These are phyloP conservation scores for Colistium nudipinnis DNA, from an alignment of 2,113 vertebrate genomes.

Conservation along the genomic window DNA sequence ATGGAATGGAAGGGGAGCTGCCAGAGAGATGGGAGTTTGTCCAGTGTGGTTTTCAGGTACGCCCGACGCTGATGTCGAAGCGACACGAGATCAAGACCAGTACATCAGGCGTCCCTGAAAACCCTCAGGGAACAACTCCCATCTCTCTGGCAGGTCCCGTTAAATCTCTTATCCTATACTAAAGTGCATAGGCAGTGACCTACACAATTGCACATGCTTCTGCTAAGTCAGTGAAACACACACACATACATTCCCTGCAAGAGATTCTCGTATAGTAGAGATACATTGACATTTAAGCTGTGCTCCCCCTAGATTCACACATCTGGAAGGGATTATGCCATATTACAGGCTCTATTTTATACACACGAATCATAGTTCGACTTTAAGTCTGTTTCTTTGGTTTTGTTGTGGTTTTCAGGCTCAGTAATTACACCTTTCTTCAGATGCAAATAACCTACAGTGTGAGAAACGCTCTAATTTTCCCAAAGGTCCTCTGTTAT, in stretches of 20 bases:
- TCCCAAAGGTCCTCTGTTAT: constrained; percentile 49
- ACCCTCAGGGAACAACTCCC: neutral
- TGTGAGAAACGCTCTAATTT: constrained; percentile 51
- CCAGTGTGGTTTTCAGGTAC: too few species aligned
- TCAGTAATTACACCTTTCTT: constrained; percentile 56
- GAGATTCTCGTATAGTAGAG: constrained; percentile 28
- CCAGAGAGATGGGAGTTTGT: too few species aligned
- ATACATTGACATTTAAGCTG: constrained; percentile 64
- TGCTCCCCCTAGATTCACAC: constrained; percentile 60
- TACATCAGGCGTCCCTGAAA: too few species aligned
- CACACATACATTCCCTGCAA: constrained; percentile 16
- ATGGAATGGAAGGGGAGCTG: too few species aligned
- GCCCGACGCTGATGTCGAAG: too few species aligned
- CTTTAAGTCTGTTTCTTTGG: constrained; percentile 40
- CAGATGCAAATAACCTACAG: constrained; percentile 48
- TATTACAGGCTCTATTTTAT: constrained; percentile 48
- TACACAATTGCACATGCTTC: constrained; percentile 29
- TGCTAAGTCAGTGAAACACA: constrained; percentile 29
- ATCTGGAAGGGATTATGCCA: constrained; percentile 70
- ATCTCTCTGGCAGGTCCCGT: constrained; percentile 13
- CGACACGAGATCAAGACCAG: too few species aligned
- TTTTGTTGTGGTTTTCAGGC: constrained; percentile 52
- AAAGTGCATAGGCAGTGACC: constrained; percentile 28
- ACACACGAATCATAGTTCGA: constrained; percentile 49
- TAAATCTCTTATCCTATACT: constrained; percentile 1